Evolutionary conservation across 2,888 invertebrate genomes (phyloP).

Genomic region (Spodoptera picta): DNA sequence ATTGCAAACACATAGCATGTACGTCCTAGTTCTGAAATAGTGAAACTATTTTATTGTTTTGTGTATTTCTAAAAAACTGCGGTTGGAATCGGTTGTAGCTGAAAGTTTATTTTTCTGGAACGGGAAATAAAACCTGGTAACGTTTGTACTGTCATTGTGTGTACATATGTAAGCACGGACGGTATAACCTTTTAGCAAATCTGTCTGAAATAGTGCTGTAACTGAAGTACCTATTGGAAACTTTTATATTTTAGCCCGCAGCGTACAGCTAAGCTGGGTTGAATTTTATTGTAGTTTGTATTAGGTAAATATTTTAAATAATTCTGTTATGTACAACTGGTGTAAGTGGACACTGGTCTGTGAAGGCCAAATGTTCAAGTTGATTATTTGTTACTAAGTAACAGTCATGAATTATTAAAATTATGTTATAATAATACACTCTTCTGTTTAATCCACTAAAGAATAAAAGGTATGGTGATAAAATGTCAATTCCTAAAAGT

Average conservation of each 20-base stretch:
- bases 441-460: no score
- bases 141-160: constrained; percentile 23
- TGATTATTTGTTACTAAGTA: no score
- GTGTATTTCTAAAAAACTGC: constrained; percentile 26
- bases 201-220: constrained; percentile 13
- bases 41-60: constrained; percentile 25
- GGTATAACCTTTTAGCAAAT: constrained; percentile 16
- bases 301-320: no score
- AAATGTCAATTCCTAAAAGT: no score
- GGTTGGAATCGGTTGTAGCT: constrained; percentile 33
- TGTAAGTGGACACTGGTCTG: no score
- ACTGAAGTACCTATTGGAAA: constrained; percentile 10
- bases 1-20: constrained; percentile 7
- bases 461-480: no score
- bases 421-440: no score
- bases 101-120: constrained; percentile 43
- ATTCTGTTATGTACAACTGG: no score
- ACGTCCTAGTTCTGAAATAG: constrained; percentile 17
- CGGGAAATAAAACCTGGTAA: constrained; percentile 28
- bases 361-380: no score
- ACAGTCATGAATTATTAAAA: no score
- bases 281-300: no score
- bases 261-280: background rate
- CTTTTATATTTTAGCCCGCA: constrained; percentile 6
- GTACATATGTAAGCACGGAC: constrained; percentile 21